These are phyloP conservation scores for Sarcophaga caerulescens DNA, from an alignment of 2,888 invertebrate genomes.

Conservation along the genomic window DNA sequence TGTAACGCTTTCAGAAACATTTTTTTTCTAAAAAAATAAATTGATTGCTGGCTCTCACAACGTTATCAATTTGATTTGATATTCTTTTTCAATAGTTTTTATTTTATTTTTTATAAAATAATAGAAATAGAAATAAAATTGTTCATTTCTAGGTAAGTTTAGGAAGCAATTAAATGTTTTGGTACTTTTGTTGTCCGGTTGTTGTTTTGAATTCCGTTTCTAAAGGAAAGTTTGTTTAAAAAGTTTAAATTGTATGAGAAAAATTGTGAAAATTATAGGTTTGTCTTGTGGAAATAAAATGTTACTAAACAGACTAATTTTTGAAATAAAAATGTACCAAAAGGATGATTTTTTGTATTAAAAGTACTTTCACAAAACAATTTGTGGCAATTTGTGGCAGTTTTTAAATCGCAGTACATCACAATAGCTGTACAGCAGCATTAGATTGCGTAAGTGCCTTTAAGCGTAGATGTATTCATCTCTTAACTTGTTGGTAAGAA, in stretches of 20 bases:
- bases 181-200: neutral
- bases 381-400: no score
- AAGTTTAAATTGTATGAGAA: neutral
- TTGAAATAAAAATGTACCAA: no score
- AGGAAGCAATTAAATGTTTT: constrained; percentile 6
- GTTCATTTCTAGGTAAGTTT: neutral
- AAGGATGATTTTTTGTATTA: no score
- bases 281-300: neutral
- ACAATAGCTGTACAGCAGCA: no score
- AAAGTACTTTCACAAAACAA: no score
- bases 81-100: neutral
- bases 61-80: constrained; percentile 21
- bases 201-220: neutral
- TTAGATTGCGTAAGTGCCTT: no score
- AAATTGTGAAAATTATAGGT: neutral
- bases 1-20: neutral
- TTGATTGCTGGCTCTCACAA: constrained; percentile 40
- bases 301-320: neutral
- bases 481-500: no score
- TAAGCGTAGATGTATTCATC: no score
- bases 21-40: constrained; percentile 22
- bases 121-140: neutral
- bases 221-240: neutral
- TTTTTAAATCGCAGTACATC: no score
- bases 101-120: neutral